A percentile compares a stretch with the other conserved stretches of the same genome.
Conservation (phyloP, 2,888 invertebrate species). For the Podotricha telesiphe region DNA sequence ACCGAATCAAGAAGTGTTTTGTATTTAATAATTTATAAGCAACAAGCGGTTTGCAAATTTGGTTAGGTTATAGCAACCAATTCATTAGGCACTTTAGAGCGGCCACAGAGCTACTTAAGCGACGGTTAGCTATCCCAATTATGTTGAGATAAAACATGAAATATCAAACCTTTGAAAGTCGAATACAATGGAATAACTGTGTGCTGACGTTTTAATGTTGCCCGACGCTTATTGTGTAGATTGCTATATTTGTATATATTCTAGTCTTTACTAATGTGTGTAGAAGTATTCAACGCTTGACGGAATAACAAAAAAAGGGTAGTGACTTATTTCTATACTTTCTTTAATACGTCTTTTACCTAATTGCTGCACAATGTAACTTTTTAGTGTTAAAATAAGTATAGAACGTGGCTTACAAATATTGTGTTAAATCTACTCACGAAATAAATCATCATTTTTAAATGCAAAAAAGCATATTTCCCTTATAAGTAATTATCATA, state of each 20-base stretch:
- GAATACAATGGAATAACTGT: slow-evolving; percentile 7
- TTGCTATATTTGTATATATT: not conserved
- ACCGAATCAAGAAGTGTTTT: slow-evolving; percentile 53
- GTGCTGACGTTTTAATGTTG: not conserved
- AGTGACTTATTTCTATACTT: not conserved
- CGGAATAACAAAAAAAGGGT: not conserved
- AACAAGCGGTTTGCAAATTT: slow-evolving; percentile 50
- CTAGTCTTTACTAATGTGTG: too few relatives aligned
- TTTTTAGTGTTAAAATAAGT: not conserved
- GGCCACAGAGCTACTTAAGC: slow-evolving; percentile 42
- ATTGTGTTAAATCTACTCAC: not conserved
- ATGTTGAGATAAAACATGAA: slow-evolving; percentile 39
- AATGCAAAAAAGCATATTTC: not conserved
- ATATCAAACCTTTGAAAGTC: not conserved
- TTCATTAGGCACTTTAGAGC: slow-evolving; percentile 48
- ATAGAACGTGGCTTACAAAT: not conserved
- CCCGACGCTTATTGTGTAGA: not conserved
- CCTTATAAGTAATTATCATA: too few relatives aligned
- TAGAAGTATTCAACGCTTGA: too few relatives aligned
- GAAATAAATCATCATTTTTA: too few relatives aligned
- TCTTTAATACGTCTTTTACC: not conserved
- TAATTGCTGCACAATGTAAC: not conserved
- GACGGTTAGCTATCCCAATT: slow-evolving; percentile 42
- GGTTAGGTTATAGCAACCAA: slow-evolving; percentile 49
- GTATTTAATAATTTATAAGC: slow-evolving; percentile 39